Conservation (phyloP, 1,140 invertebrate genomes). For the Drepana arcuata region DNA sequence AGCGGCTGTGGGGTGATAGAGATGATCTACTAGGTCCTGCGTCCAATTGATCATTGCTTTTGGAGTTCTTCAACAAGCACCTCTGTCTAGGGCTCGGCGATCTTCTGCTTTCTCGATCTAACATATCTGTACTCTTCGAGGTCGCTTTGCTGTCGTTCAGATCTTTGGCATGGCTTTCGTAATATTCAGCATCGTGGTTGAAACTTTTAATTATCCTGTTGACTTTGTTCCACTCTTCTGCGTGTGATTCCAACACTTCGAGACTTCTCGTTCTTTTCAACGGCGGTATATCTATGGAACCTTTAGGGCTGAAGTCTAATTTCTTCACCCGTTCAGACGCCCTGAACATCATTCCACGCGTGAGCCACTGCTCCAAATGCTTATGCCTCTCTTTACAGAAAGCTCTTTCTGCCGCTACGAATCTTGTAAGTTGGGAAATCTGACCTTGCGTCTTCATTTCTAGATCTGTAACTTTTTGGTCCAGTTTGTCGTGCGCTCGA, state of each 20-base stretch:
- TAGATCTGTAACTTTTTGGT: slow-evolving; percentile 86
- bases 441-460: slow-evolving; percentile 84
- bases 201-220: slow-evolving; percentile 49
- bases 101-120: slow-evolving; percentile 44
- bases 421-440: slow-evolving; percentile 79
- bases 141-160: slow-evolving; percentile 48
- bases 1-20: slow-evolving; percentile 25
- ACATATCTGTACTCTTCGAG: slow-evolving; percentile 59
- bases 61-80: slow-evolving; percentile 50
- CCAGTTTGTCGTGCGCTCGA: slow-evolving; percentile 83
- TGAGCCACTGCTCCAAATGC: slow-evolving; percentile 80
- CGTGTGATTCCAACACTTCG: slow-evolving; percentile 73
- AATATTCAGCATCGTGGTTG: slow-evolving; percentile 47
- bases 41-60: slow-evolving; percentile 57
- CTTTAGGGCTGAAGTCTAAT: slow-evolving; percentile 70
- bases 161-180: slow-evolving; percentile 52
- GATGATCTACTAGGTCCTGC: slow-evolving; percentile 38
- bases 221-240: slow-evolving; percentile 59
- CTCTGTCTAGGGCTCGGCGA: slow-evolving; percentile 39
- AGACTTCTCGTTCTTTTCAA: slow-evolving; percentile 77
- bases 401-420: slow-evolving; percentile 76
- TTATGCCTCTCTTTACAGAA: slow-evolving; percentile 77
- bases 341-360: slow-evolving; percentile 73
- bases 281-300: slow-evolving; percentile 74
- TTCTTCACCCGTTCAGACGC: slow-evolving; percentile 73